Base-by-base conservation (phyloP, 2,113 vertebrate genomes). In the Callionymus lyra region DNA sequence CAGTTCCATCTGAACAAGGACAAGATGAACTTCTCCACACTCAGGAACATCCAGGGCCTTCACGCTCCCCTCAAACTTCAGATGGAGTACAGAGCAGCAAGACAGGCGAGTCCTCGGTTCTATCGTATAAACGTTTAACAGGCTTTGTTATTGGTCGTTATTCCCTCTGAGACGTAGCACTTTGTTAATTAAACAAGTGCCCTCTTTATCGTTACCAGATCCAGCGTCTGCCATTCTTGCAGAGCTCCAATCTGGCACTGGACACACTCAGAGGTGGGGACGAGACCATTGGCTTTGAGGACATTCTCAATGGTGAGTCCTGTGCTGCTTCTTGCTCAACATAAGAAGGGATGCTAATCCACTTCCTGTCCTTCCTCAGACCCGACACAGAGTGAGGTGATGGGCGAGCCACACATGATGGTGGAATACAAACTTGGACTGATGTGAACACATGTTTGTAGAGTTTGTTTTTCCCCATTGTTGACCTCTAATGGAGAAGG, bases 371-470 rank as follows among this genome's bases (percentile, higher is more conserved):
- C 3, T 18, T 17, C 56, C 74, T 6, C 83, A 98, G 94, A 97
- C 84, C 91, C 94, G 31, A 62, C 82, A 11, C 89, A 91, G 63
- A 89, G 89, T 70, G 94, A 98, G 70, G 35, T 89, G 53, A 94
- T 96, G 89, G 92, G 92, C 5, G 94, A 97, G 16, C 91, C 94
- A n/a, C 93, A 98, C 68, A 63, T 88, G 51, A 95, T 97, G 93
- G 77, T 90, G 68, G 93, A 98, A 64, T 81, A 90, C 72, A 94
- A 89, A 55, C 79, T 96, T 1, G 91, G 93, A 45, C 63, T 98
- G 63, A 73, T 94, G 81, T 97, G 34, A 35, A 44, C 16, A 45
- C 6, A 10, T n/a, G n/a, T n/a, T n/a, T n/a, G n/a, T n/a, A 15
- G 8, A 17, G 10, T 12, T 31, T 42, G 46, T 18, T 27, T 10